Conservation (phyloP, 2,888 invertebrate species). For the Tachina grossa region DNA sequence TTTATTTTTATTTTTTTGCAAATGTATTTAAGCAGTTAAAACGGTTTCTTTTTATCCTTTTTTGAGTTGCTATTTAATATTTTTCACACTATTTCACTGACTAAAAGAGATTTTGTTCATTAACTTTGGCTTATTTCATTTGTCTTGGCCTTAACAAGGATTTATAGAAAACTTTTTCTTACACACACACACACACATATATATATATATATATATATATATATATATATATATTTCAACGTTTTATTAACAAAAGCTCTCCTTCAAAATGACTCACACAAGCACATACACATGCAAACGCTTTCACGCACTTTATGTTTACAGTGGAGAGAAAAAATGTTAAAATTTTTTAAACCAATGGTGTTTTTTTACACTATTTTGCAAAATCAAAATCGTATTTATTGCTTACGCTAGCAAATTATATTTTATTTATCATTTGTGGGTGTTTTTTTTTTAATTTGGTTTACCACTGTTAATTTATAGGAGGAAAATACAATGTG, state of each 20-base stretch:
- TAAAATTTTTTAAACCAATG: not conserved
- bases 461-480: conserved; percentile 3
- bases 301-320: conserved; percentile 4
- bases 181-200: no score
- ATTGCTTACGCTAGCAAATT: no score
- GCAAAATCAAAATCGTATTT: no score
- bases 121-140: conserved; percentile 71
- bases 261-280: conserved; percentile 5
- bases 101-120: conserved; percentile 70
- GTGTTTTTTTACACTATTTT: no score
- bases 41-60: conserved; percentile 19
- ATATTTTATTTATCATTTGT: not conserved
- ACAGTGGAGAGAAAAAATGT: conserved; percentile 7
- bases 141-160: conserved; percentile 70
- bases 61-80: conserved; percentile 59
- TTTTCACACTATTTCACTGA: conserved; percentile 69
- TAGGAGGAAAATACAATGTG: not conserved
- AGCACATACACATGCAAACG: not conserved
- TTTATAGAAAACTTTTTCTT: conserved; percentile 57
- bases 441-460: not conserved
- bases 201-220: not conserved
- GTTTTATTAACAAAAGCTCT: conserved; percentile 20
- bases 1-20: not conserved
- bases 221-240: not conserved
- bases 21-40: not conserved